Base-by-base conservation (phyloP, 92 coral and sea anemone genomes). In the Nematostella vectensis region DNA sequence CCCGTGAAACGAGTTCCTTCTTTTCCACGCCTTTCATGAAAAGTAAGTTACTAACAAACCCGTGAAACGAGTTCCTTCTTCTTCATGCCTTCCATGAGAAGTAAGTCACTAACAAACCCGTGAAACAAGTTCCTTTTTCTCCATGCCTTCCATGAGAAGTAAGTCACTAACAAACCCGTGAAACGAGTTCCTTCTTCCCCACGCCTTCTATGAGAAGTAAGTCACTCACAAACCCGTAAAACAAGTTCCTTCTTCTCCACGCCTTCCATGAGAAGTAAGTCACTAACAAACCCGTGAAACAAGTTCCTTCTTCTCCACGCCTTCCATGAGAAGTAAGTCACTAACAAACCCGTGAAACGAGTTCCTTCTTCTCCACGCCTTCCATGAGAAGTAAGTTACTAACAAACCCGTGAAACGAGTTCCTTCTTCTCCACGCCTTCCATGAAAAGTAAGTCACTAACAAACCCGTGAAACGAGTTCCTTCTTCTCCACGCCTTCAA, bases 111-210 rank as follows among this genome's bases (percentile, higher is more conserved):
- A 15, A 33, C n/a, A n/a, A n/a, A n/a, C n/a, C n/a, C n/a, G 57
- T 70, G 99, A 53, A 93, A 93, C 53, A 96, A 93, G 68, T 93
- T 70, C 55, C 79, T 93, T 3, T 67, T 93, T 63, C 93, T 91
- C 20, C 98, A 93, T 56, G 99, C 99, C 24, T 93, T 93, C 49
- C 57, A 77, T 60, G 99, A 93, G 67, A 93, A 82, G 99, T 87
- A 75, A 71, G 82, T 33, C 8, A 15, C 40, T 33, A 15, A 33
- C n/a, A n/a, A n/a, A n/a, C n/a, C n/a, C n/a, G 57, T 70, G 99
- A 53, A 93, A 93, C 53, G 99, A 93, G 68, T 93, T 70, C 55
- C 79, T 93, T 3, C 69, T 93, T 63, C 93, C 86, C 20, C 98
- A 93, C 58, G 99, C 99, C 24, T 93, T 93, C 49, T 54, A 77